Percentiles rank a stretch among this genome's conserved stretches.
These are phyloP conservation scores for Pangasius krempfi DNA, from an alignment of 2,797 vertebrate genomes.

Conservation along the genomic window DNA sequence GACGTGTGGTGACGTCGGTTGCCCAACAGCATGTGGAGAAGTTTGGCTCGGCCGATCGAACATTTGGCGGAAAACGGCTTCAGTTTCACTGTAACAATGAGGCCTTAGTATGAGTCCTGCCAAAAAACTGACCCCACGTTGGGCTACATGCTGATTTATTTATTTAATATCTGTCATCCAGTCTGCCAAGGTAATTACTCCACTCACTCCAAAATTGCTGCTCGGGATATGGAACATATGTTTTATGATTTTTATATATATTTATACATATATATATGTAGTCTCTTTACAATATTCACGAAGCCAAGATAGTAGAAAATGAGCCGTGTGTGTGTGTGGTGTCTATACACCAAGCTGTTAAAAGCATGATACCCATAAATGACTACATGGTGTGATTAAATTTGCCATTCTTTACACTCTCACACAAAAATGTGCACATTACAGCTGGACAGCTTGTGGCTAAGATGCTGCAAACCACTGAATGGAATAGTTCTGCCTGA, in stretches of 20 bases:
- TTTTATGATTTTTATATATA: slow-evolving; percentile 49
- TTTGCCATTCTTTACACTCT: neutral
- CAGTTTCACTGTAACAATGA: slow-evolving; percentile 64
- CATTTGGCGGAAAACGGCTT: slow-evolving; percentile 54
- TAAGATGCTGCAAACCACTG: slow-evolving; percentile 44
- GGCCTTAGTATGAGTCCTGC: slow-evolving; percentile 41
- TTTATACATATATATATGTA: neutral
- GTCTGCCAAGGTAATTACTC: slow-evolving; percentile 64
- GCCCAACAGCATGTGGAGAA: slow-evolving; percentile 50
- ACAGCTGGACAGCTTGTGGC: slow-evolving; percentile 19
- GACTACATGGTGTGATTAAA: slow-evolving; percentile 32
- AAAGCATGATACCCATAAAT: neutral
- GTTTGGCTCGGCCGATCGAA: slow-evolving; percentile 19
- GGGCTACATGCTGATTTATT: slow-evolving; percentile 56
- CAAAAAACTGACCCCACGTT: slow-evolving; percentile 47
- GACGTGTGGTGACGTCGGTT: slow-evolving; percentile 11
- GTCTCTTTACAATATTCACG: slow-evolving; percentile 19
- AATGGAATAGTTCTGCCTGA: slow-evolving; percentile 63
- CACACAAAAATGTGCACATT: slow-evolving; percentile 12
- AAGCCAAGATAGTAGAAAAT: slow-evolving; percentile 45
- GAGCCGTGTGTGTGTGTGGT: neutral
- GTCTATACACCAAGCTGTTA: neutral
- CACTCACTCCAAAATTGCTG: slow-evolving; percentile 53
- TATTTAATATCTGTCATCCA: slow-evolving; percentile 62
- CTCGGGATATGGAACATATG: slow-evolving; percentile 51